Evolutionary conservation across 2,888 invertebrate genomes (phyloP), one percentile per base, ranked within the genome.

Genomic region (Drosophila greeni): DNA sequence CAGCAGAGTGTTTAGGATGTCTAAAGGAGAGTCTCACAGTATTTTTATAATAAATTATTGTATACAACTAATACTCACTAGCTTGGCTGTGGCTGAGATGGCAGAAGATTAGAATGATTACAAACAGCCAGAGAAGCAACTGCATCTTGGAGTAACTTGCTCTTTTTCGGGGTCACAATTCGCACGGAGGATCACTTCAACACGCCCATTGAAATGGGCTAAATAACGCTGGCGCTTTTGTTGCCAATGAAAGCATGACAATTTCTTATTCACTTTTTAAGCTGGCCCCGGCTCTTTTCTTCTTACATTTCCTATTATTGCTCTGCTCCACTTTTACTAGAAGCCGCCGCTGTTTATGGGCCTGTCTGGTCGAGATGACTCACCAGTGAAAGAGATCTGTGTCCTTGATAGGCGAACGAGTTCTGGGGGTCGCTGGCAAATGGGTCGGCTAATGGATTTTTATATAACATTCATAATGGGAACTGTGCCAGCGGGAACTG

Each of bases 1-100:
- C 51, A 89, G 73, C 49, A 89, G 72, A 4, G 86, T 86, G 53
- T 89, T 88, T 2, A 89, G 73, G 42, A 89, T 83, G 53, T 84
- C 89, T 89, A 33, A 6, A 6, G 55, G 37, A 16, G 39, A 29
- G 5, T n/a, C n/a, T 16, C 6, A 2, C 5, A 20, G 11, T 20
- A 4, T 0, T 14, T n/a, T 40, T 11, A 3, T 12, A 11, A 3
- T 6, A 16, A 11, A 24, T 6, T 16, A 18, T 53, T 11, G 4
- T 9, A 11, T 26, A 3, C 11, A 3, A 11, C 6, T 11, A 8
- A 40, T 45, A 79, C 84, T 80, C 65, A 80, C 79, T 80, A 20
- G 84, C 84, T 53, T 65, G 72, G 53, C 18, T 47, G 23, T 68
- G 70, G 24, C 56, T 65, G 12, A 18, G 7, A 3, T 52, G 42